A percentile compares a stretch with the other conserved stretches of the same genome.
Conservation (phyloP, 1,140 invertebrate genomes). For the Pogonomyrmex californicus region DNA sequence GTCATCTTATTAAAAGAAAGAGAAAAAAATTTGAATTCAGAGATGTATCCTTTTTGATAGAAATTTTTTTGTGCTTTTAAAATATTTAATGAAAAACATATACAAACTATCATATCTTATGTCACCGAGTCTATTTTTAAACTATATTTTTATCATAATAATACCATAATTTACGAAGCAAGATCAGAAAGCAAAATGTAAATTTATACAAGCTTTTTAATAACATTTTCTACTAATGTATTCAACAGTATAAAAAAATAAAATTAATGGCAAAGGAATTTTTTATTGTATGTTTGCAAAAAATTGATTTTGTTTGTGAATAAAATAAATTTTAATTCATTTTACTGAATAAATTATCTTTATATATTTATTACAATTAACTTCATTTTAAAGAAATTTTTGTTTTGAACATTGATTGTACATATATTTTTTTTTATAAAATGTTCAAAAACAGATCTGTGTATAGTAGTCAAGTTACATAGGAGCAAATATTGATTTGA, state of each 20-base stretch:
- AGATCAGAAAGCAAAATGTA: background rate
- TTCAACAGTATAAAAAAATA: background rate
- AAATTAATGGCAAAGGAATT: background rate
- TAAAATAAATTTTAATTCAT: background rate
- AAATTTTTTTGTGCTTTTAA: constrained; percentile 21
- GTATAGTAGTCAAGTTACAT: background rate
- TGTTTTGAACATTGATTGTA: background rate
- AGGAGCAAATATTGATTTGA: constrained; percentile 9
- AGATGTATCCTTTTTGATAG: background rate
- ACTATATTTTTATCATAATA: background rate
- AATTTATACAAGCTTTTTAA: background rate
- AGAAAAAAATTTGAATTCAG: constrained; percentile 1
- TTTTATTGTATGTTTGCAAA: background rate
- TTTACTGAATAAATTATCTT: background rate
- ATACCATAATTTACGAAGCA: background rate
- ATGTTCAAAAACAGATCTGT: background rate
- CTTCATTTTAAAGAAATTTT: background rate
- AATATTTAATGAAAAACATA: constrained; percentile 13
- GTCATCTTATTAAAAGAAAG: background rate
- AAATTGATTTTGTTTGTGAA: background rate
- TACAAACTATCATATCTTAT: background rate
- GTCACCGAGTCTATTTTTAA: background rate
- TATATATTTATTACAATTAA: background rate
- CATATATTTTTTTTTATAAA: background rate
- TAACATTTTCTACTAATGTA: background rate